phyloP scores from a whole-genome alignment of 2,113 vertebrate genomes.

The Boleophthalmus pectinirostris region DNA sequence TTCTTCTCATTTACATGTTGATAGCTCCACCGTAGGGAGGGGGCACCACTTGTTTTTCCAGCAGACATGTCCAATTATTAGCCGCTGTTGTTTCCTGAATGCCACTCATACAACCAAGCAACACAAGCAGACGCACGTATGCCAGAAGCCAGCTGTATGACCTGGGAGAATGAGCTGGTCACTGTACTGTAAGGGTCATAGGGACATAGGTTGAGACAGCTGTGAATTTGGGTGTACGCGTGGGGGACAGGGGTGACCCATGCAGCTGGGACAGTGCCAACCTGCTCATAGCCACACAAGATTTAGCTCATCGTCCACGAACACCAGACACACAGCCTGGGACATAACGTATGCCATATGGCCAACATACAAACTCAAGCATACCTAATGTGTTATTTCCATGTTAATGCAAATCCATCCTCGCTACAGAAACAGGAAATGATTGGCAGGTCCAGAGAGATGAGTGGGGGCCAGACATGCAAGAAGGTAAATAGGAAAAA shows the following conservation, averaged over 20 bases:
- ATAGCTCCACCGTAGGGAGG: constrained; percentile 67
- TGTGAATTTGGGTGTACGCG: constrained; percentile 41
- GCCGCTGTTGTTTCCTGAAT: constrained; percentile 61
- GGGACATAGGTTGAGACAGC: constrained; percentile 49
- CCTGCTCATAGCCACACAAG: constrained; percentile 11
- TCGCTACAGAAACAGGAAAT: constrained; percentile 78
- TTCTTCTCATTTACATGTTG: constrained; percentile 77
- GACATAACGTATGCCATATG: constrained; percentile 61
- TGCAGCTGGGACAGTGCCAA: constrained; percentile 33
- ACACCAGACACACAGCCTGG: constrained; percentile 50
- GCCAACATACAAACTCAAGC: constrained; percentile 70
- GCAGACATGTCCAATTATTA: constrained; percentile 75
- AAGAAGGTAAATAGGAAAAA: constrained; percentile 10
- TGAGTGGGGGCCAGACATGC: constrained; percentile 18
- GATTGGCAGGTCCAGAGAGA: constrained; percentile 84
- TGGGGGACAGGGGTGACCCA: not conserved
- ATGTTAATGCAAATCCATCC: constrained; percentile 81
- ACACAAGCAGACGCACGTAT: constrained; percentile 23
- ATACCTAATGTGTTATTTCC: constrained; percentile 80
- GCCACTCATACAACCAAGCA: constrained; percentile 39
- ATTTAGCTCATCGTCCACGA: constrained; percentile 36
- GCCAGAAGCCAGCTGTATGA: constrained; percentile 37
- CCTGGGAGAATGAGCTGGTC: constrained; percentile 37
- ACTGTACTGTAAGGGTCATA: constrained; percentile 41
- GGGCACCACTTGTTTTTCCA: constrained; percentile 38